Evolutionary conservation across 1,140 invertebrate genomes (phyloP).

Genomic region (Alviniconcha marisindica): DNA sequence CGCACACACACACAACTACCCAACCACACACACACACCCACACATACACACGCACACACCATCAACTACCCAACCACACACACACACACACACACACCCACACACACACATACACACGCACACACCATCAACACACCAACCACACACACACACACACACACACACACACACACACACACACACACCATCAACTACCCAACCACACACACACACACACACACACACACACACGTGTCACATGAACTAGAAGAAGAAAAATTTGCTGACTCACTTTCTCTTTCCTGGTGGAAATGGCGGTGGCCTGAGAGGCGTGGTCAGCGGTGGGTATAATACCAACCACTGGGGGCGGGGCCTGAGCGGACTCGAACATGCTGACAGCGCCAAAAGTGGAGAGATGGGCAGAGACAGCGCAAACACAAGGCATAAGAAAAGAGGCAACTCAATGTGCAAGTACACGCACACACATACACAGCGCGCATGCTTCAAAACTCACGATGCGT

Average conservation of each 20-base stretch:
- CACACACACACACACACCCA: no score
- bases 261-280: slow-evolving; percentile 56
- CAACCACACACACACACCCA: background rate
- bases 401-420: slow-evolving; percentile 16
- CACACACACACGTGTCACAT: no score
- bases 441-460: no score
- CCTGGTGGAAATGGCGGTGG: slow-evolving; percentile 31
- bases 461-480: no score
- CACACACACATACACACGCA: no score
- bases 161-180: slow-evolving; percentile 10
- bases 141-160: background rate
- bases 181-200: background rate
- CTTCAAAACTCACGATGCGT: no score
- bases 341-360: slow-evolving; percentile 26
- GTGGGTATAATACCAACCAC: slow-evolving; percentile 36
- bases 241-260: no score
- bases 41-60: background rate
- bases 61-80: no score
- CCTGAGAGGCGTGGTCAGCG: slow-evolving; percentile 18
- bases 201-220: background rate
- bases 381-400: slow-evolving; percentile 37
- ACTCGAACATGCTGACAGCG: slow-evolving; percentile 62
- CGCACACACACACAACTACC: background rate
- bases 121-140: no score
- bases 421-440: background rate